phyloP scores from a whole-genome alignment of 2,113 vertebrate genomes.

The Excalfactoria chinensis region DNA sequence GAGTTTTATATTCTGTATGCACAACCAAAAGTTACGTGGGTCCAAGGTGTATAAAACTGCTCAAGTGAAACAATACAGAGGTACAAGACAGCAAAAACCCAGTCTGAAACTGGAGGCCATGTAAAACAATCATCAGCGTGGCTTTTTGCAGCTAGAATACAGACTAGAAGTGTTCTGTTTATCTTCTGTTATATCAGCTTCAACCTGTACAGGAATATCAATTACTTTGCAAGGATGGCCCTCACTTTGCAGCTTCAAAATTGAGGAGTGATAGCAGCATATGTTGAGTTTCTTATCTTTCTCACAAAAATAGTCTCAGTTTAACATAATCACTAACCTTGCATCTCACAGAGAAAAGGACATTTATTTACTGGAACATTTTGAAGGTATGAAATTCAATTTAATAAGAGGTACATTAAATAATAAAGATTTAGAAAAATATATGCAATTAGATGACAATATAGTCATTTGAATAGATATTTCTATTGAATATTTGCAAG shows the following conservation, averaged over 20 bases:
- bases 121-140: background rate
- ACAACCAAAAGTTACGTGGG: background rate
- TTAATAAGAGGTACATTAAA: conserved; percentile 50
- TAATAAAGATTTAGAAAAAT: conserved; percentile 50
- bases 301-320: background rate
- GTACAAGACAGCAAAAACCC: background rate
- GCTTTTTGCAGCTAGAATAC: background rate
- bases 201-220: conserved; percentile 65
- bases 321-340: conserved; percentile 56
- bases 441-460: conserved; percentile 50
- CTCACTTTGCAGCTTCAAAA: conserved; percentile 44
- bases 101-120: background rate
- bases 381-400: conserved; percentile 53
- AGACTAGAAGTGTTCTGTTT: conserved; percentile 12
- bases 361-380: conserved; percentile 47
- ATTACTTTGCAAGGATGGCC: conserved; percentile 22
- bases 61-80: background rate
- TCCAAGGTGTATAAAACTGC: background rate
- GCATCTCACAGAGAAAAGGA: conserved; percentile 29
- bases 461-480: conserved; percentile 41
- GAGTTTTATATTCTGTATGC: background rate
- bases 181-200: conserved; percentile 22
- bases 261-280: background rate
- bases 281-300: conserved; percentile 50
- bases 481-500: conserved; percentile 50